Evolutionary conservation across 2,113 vertebrate species (phyloP).

Genomic region (Cathartes aura): DNA sequence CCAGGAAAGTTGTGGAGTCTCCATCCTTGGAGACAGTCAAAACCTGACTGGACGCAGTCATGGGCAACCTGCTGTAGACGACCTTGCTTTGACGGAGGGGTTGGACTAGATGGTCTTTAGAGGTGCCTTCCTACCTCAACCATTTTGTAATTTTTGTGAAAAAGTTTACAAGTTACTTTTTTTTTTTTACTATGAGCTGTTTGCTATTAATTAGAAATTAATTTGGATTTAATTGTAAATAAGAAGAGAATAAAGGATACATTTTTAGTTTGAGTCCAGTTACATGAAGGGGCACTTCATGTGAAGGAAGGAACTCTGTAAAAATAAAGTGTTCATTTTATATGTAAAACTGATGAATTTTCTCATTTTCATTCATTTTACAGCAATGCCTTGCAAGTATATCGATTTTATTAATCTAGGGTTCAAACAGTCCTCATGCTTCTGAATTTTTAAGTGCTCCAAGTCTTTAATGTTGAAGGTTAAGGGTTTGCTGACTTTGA

Average conservation of each 20-base stretch:
- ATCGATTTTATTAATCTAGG: neutral
- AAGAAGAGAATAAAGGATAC: neutral
- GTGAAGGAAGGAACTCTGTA: neutral
- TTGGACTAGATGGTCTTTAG: neutral
- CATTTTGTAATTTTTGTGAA: neutral
- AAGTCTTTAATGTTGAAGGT: neutral
- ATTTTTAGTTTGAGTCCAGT: neutral
- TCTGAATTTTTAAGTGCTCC: neutral
- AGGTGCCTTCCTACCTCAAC: neutral
- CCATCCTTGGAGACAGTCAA: neutral
- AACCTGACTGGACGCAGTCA: neutral
- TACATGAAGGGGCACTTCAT: neutral
- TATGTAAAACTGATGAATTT: neutral
- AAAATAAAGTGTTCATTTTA: neutral
- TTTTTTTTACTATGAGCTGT: neutral
- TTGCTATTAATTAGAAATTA: neutral
- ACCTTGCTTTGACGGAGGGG: neutral
- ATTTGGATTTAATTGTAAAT: neutral
- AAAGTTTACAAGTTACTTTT: neutral
- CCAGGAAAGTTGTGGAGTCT: neutral
- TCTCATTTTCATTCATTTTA: neutral
- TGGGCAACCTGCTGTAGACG: neutral
- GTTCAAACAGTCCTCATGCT: neutral
- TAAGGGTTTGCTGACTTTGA: neutral
- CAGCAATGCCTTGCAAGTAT: neutral